A percentile compares a stretch with the other conserved stretches of the same genome.
Evolutionary conservation across 2,888 invertebrate species (phyloP).

Genomic region (Lochmaea crataegi): DNA sequence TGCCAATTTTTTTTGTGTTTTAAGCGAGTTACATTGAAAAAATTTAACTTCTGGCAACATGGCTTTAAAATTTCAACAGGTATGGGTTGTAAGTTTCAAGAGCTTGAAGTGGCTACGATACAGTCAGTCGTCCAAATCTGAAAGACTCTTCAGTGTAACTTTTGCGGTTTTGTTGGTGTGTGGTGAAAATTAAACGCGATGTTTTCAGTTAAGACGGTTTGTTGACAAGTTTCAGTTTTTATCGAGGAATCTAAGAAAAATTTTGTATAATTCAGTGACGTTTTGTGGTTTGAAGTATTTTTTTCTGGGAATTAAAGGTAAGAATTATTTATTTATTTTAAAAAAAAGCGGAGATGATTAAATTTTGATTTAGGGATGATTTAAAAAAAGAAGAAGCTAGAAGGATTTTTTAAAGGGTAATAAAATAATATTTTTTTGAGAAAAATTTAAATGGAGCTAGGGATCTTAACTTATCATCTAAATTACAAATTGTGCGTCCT

Average conservation of each 20-base stretch:
- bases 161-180: neutral
- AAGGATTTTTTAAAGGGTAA: no score
- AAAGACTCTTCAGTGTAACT: conserved; percentile 15
- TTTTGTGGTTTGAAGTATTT: neutral
- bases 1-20: neutral
- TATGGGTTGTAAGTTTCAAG: conserved; percentile 19
- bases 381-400: neutral
- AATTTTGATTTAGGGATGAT: neutral
- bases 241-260: neutral
- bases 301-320: neutral
- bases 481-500: no score
- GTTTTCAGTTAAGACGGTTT: neutral
- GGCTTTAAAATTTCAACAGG: conserved; percentile 16
- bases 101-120: conserved; percentile 20
- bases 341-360: neutral
- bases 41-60: conserved; percentile 7
- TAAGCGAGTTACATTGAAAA: neutral
- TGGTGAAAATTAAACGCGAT: neutral
- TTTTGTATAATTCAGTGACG: neutral
- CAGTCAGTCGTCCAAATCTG: neutral
- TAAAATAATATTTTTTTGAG: no score
- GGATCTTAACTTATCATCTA: no score
- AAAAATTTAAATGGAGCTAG: neutral
- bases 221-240: neutral
- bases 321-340: neutral